Evolutionary conservation across 1,140 invertebrate species (phyloP).

Genomic region (Aphelenchoides avenae): DNA sequence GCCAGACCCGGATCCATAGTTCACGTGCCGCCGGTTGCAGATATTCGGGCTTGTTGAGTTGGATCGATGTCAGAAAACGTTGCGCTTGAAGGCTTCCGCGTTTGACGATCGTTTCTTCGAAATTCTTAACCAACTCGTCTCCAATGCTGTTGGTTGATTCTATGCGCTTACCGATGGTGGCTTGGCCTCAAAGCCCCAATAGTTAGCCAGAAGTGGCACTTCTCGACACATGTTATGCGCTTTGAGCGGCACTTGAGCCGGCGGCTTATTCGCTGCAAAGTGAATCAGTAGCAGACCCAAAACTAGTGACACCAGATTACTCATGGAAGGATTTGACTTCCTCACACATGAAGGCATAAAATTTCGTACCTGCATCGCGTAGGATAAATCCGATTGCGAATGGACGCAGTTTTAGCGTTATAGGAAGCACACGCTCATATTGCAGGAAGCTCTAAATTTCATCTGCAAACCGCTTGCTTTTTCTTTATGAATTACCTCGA

Average conservation of each 20-base stretch:
- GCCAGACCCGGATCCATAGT: slow-evolving; percentile 60
- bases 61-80: slow-evolving; percentile 60
- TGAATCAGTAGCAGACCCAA: too few relatives aligned
- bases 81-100: slow-evolving; percentile 59
- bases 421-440: slow-evolving; percentile 60
- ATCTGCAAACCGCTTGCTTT: not conserved
- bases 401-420: slow-evolving; percentile 61
- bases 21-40: slow-evolving; percentile 59
- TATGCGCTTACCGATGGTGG: slow-evolving; percentile 59
- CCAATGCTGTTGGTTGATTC: not conserved
- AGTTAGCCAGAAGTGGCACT: slow-evolving; percentile 52
- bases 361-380: slow-evolving; percentile 56
- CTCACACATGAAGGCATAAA: too few relatives aligned
- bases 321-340: too few relatives aligned
- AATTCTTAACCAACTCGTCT: slow-evolving; percentile 31
- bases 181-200: slow-evolving; percentile 59
- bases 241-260: slow-evolving; percentile 59
- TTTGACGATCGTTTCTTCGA: slow-evolving; percentile 50
- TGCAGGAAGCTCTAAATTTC: slow-evolving; percentile 57
- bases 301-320: too few relatives aligned
- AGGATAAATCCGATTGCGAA: slow-evolving; percentile 61
- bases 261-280: too few relatives aligned
- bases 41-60: slow-evolving; percentile 53
- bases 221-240: slow-evolving; percentile 60
- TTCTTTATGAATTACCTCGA: slow-evolving; percentile 58